Evolutionary conservation across 30 jellyfish, hydroid and myxozoan species (phyloP).

Genomic region (Morbakka virulenta): DNA sequence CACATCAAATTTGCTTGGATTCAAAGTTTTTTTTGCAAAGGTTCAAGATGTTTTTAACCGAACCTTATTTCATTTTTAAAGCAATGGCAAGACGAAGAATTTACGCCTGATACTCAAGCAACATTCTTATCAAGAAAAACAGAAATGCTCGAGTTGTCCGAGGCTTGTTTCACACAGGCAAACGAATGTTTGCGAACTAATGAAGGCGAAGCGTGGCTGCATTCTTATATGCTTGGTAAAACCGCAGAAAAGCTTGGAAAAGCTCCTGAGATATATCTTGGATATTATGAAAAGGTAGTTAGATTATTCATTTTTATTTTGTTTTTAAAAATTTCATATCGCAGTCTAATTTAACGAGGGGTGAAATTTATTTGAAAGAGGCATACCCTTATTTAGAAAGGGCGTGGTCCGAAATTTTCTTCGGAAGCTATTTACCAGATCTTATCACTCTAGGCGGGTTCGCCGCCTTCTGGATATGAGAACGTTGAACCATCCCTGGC

Average conservation of each 20-base stretch:
- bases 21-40: not conserved
- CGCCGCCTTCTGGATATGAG: no score
- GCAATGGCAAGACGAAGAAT: conserved; percentile 73
- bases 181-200: conserved; percentile 35
- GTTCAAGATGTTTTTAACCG: no score
- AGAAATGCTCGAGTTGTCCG: conserved; percentile 69
- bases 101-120: conserved; percentile 36
- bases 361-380: not conserved
- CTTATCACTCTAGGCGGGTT: no score
- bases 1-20: not conserved
- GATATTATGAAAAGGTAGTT: conserved; percentile 70
- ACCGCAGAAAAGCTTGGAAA: conserved; percentile 69
- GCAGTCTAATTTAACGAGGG: not conserved
- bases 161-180: conserved; percentile 82
- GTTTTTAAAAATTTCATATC: not conserved
- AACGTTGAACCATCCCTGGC: no score
- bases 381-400: not conserved
- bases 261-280: conserved; percentile 50
- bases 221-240: conserved; percentile 93
- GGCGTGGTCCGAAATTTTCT: no score
- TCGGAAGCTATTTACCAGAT: no score
- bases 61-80: not conserved
- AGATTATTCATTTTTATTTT: not conserved
- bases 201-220: conserved; percentile 96
- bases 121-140: conserved; percentile 41